Base-by-base conservation (phyloP, 2,888 invertebrate species). In the Oligia fasciuncula region DNA sequence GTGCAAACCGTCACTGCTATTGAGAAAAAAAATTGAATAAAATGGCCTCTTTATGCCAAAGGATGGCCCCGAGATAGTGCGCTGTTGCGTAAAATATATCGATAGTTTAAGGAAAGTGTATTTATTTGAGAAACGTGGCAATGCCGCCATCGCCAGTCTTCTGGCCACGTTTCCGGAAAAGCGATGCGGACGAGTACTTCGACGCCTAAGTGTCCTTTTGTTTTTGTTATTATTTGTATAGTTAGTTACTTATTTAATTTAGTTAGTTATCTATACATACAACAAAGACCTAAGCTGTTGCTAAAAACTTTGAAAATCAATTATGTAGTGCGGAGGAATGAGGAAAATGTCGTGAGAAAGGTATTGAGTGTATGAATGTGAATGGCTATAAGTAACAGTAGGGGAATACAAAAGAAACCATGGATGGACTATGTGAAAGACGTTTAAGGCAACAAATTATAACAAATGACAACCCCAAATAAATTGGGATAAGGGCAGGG, bases 21-120 rank as follows among this genome's bases (percentile, higher is more conserved):
- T 43, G 40, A 71, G 14, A 72, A 54, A 86, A 83, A 83, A 85
- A 79, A 81, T 49, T 2, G 43, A 72, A 79, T 82, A 83, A 85
- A 87, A 88, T 80, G 79, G 83, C 72, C 72, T 80, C 80, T 71
- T 89, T 87, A 86, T 88, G 85, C 83, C 83, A 84, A 83, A 85
- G 83, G 84, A 86, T 86, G 83, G 77, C 68, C 46, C 68, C 73
- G 65, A 80, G 72, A 77, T 86, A 78, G 79, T 70, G 79, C 29
- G 57, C 54, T 60, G 46, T 69, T 29, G 23, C 40, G 68, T 71
- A 49, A 77, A 57, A 68, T 79, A 77, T 86, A 77, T 86, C 87
- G 87, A 86, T 84, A 84, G 46, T 69, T 75, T 43, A 8, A 43
- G 40, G 43, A 73, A 69, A 71, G 29, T 35, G 49, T 72, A 17